These are phyloP conservation scores for Enhydra lutris DNA, from an alignment of 2,113 vertebrate genomes.

Conservation along the genomic window DNA sequence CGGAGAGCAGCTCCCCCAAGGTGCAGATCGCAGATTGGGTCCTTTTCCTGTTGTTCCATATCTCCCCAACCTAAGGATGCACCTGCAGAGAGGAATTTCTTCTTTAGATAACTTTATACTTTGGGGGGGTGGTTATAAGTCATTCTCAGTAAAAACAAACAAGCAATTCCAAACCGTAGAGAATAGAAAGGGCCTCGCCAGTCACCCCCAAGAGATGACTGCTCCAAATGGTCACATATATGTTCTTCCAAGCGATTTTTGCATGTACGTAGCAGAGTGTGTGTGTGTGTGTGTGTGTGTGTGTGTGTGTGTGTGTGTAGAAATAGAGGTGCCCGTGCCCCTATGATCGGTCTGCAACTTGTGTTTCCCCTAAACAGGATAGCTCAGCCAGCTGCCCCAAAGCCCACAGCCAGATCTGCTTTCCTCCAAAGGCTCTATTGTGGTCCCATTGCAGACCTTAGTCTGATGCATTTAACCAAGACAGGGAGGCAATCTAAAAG, in stretches of 20 bases:
- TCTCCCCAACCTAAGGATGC: constrained; percentile 67
- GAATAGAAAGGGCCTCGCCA: constrained; percentile 19
- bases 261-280: background rate
- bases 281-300: background rate
- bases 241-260: background rate
- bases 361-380: background rate
- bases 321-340: background rate
- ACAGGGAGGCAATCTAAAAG: constrained; percentile 51
- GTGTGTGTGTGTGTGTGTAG: background rate
- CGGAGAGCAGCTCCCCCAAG: constrained; percentile 45
- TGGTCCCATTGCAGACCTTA: background rate
- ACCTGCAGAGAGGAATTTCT: constrained; percentile 61
- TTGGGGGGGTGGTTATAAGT: background rate
- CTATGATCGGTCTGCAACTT: background rate
- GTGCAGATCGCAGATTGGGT: constrained; percentile 47
- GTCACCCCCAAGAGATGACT: background rate
- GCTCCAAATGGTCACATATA: background rate
- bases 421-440: background rate
- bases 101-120: constrained; percentile 40
- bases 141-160: constrained; percentile 49
- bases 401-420: background rate
- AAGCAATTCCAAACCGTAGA: background rate
- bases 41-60: constrained; percentile 65
- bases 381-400: background rate
- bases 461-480: background rate